phyloP scores from a whole-genome alignment of 1,140 invertebrate species.

The Delia radicum region DNA sequence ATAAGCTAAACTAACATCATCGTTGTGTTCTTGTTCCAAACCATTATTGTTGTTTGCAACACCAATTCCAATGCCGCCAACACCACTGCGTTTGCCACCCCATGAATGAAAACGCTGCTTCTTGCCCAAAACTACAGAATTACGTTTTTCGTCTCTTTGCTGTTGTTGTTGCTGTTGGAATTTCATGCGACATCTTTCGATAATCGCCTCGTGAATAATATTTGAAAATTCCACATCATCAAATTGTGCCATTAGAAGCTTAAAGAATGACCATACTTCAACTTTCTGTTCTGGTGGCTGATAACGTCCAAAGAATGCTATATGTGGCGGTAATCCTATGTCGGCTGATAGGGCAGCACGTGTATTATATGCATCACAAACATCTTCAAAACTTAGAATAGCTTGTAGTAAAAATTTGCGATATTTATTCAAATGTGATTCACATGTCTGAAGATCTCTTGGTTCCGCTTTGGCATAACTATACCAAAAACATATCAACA shows the following conservation, averaged over 20 bases:
- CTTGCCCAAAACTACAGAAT: conserved; percentile 44
- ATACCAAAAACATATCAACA: background rate
- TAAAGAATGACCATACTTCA: conserved; percentile 53
- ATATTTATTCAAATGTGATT: conserved; percentile 47
- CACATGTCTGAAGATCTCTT: conserved; percentile 38
- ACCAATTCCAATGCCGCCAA: background rate
- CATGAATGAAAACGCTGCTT: conserved; percentile 56
- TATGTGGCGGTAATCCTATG: background rate
- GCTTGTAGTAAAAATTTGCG: conserved; percentile 48
- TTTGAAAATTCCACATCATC: conserved; percentile 46
- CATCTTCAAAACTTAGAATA: conserved; percentile 51
- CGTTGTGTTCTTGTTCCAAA: conserved; percentile 2
- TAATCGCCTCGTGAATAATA: conserved; percentile 45
- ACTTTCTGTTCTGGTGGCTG: conserved; percentile 42
- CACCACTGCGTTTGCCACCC: conserved; percentile 48
- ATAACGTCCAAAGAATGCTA: conserved; percentile 38
- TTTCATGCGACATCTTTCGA: conserved; percentile 48
- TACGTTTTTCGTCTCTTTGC: background rate
- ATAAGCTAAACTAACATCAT: background rate
- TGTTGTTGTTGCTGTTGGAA: conserved; percentile 38
- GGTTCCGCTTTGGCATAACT: background rate
- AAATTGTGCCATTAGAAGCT: conserved; percentile 51
- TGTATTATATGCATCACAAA: conserved; percentile 48
- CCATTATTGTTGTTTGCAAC: too few relatives aligned
- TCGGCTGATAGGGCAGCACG: background rate